Conservation (phyloP, 2,113 vertebrate species). For the Baryphthengus martii region DNA sequence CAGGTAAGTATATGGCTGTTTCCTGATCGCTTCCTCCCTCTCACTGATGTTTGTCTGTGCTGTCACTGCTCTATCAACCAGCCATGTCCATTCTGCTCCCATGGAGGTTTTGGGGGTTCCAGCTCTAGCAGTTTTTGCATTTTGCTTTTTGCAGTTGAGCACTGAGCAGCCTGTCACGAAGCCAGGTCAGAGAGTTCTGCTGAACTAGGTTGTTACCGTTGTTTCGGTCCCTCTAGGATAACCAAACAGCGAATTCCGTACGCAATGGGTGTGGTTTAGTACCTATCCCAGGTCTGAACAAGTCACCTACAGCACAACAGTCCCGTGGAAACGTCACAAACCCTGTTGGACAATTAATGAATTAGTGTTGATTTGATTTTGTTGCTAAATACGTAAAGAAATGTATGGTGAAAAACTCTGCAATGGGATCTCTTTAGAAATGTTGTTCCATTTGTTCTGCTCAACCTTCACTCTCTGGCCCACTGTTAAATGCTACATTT, state of each 20-base stretch:
- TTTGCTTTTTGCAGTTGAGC: constrained; percentile 46
- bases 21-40: constrained; percentile 46
- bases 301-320: neutral
- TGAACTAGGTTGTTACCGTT: neutral
- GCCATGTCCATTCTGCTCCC: constrained; percentile 53
- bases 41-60: constrained; percentile 62
- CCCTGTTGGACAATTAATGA: neutral
- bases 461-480: neutral
- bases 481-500: constrained; percentile 36
- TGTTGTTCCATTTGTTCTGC: neutral
- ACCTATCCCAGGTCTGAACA: neutral
- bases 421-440: neutral
- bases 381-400: neutral
- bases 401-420: neutral
- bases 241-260: neutral
- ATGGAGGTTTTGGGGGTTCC: constrained; percentile 43
- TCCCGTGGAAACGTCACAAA: neutral
- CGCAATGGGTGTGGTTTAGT: neutral
- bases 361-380: neutral
- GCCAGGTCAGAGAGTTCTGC: constrained; percentile 2
- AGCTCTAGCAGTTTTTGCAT: constrained; percentile 52
- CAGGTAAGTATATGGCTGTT: constrained; percentile 67
- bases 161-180: constrained; percentile 28
- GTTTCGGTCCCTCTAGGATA: neutral
- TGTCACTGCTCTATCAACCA: constrained; percentile 67